These are phyloP conservation scores for Corvus moneduloides DNA, from an alignment of 2,113 vertebrate genomes.

Conservation along the genomic window DNA sequence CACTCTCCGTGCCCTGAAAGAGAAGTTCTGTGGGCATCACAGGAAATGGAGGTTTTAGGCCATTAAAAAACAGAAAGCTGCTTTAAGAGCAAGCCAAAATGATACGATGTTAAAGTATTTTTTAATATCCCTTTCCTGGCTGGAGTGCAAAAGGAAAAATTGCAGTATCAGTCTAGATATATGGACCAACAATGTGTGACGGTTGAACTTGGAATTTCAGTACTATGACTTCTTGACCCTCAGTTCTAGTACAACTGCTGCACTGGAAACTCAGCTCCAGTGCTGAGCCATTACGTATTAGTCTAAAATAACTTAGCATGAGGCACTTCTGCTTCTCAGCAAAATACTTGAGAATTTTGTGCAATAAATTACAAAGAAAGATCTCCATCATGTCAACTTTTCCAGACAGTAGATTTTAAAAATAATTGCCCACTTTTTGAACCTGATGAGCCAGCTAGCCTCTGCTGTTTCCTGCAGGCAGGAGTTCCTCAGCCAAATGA, in stretches of 20 bases:
- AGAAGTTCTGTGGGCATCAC: neutral
- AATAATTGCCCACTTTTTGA: neutral
- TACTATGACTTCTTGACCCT: neutral
- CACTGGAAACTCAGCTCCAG: neutral
- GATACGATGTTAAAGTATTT: neutral
- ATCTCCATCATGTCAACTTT: neutral
- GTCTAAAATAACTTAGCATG: neutral
- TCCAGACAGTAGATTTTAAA: neutral
- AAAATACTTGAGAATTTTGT: neutral
- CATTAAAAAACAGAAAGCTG: neutral
- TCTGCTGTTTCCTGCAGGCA: neutral
- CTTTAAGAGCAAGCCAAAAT: neutral
- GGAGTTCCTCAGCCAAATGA: neutral
- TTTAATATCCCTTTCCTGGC: neutral
- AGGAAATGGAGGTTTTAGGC: neutral
- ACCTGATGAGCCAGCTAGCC: neutral
- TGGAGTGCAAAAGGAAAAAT: neutral
- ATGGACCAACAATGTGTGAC: neutral
- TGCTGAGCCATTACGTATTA: accelerated
- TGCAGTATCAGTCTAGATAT: neutral
- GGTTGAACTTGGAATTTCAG: neutral
- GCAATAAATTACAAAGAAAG: neutral
- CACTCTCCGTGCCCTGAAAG: neutral
- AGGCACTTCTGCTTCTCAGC: neutral
- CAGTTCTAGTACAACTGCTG: neutral